Percentiles rank a stretch among this genome's conserved stretches.
Evolutionary conservation across 2,113 vertebrate genomes (phyloP).

Genomic region (Cathartes aura): DNA sequence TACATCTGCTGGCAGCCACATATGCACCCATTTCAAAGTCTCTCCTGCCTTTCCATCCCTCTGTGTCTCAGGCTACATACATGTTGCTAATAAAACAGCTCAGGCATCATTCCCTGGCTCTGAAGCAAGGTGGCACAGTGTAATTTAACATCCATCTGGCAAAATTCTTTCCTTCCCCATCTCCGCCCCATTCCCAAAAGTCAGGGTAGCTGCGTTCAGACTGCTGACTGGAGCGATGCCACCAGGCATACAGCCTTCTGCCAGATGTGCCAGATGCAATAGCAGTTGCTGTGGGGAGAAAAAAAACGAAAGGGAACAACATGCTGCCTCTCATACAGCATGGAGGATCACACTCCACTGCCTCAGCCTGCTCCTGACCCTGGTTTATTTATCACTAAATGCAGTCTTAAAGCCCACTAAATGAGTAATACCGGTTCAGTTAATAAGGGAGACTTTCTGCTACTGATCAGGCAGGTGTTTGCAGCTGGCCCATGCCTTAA

Average conservation of each 20-base stretch:
- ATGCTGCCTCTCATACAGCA: not conserved
- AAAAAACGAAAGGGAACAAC: accelerated
- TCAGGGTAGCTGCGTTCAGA: not conserved
- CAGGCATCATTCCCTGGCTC: not conserved
- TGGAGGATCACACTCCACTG: not conserved
- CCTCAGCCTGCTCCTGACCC: not conserved
- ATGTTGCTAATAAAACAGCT: not conserved
- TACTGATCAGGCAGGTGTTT: not conserved
- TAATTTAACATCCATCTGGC: not conserved
- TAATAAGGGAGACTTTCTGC: not conserved
- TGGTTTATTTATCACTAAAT: not conserved
- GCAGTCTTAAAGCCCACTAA: not conserved
- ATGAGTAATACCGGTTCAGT: not conserved
- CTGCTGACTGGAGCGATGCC: accelerated
- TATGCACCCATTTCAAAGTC: not conserved
- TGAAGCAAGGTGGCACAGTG: not conserved
- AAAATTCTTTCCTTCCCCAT: not conserved
- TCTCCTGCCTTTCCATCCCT: not conserved
- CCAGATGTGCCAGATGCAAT: not conserved
- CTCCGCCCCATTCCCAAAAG: not conserved
- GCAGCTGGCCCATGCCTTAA: not conserved
- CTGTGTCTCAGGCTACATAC: not conserved
- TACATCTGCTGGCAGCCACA: not conserved
- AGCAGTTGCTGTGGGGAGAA: not conserved
- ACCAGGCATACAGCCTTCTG: not conserved